These are phyloP conservation scores for Thereva unica DNA, from an alignment of 2,888 invertebrate genomes.

Conservation along the genomic window DNA sequence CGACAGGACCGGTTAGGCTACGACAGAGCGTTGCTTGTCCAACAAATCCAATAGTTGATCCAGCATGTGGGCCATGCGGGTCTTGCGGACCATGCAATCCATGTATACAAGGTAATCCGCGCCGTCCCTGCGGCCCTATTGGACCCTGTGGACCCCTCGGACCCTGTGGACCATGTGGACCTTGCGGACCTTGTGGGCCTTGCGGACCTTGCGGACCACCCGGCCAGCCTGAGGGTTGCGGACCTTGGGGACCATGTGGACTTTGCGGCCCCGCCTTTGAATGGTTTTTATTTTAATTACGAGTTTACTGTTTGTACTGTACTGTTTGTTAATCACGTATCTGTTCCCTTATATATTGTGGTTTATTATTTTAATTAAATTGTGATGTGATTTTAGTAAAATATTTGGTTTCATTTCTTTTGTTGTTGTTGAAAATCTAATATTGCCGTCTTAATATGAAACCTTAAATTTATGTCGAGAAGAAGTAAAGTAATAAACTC, in stretches of 20 bases:
- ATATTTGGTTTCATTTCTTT: no score
- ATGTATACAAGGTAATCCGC: background rate
- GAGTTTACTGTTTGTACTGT: no score
- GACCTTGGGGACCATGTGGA: slow-evolving; percentile 26
- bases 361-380: no score
- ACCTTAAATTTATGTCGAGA: no score
- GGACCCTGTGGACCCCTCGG: background rate
- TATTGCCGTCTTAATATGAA: no score
- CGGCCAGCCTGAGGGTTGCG: slow-evolving; percentile 31
- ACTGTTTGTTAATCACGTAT: no score
- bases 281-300: no score
- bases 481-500: no score
- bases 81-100: background rate
- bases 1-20: slow-evolving; percentile 52
- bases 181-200: slow-evolving; percentile 40
- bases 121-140: background rate
- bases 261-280: slow-evolving; percentile 10
- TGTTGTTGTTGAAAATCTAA: no score
- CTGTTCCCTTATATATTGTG: no score
- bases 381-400: no score
- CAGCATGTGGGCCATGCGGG: slow-evolving; percentile 42
- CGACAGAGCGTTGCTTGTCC: slow-evolving; percentile 51
- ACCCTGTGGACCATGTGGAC: slow-evolving; percentile 32
- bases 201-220: slow-evolving; percentile 39
- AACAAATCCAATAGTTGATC: background rate